These are phyloP conservation scores for Globodera rostochiensis DNA, from an alignment of 1,140 invertebrate genomes.

Conservation along the genomic window DNA sequence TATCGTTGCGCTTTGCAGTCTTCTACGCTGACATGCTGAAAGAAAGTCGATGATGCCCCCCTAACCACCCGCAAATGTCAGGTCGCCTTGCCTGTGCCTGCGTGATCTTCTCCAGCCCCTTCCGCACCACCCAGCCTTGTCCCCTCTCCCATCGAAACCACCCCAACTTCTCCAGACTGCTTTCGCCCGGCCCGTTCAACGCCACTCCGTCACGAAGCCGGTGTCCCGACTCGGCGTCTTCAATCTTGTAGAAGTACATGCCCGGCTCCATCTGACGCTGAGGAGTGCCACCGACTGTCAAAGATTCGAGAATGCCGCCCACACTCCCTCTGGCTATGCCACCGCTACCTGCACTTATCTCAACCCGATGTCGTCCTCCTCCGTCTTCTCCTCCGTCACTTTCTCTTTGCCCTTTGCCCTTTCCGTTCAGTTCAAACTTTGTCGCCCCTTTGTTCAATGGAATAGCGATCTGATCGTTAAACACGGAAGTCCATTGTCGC, in stretches of 20 bases:
- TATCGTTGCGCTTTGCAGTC: slow-evolving; percentile 60
- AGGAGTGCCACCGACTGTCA: slow-evolving; percentile 41
- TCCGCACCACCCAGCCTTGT: slow-evolving; percentile 45
- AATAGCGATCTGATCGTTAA: slow-evolving; percentile 47
- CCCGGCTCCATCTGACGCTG: slow-evolving; percentile 52
- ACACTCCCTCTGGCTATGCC: background rate
- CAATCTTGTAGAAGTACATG: slow-evolving; percentile 53
- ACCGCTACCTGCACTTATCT: slow-evolving; percentile 20
- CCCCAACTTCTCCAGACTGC: slow-evolving; percentile 52
- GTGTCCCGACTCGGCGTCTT: background rate
- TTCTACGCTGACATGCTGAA: slow-evolving; percentile 50
- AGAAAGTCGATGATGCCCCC: background rate
- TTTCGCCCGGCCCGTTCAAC: slow-evolving; percentile 51
- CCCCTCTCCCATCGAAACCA: slow-evolving; percentile 50
- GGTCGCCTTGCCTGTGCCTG: slow-evolving; percentile 45
- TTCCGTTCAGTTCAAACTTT: slow-evolving; percentile 55
- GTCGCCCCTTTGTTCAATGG: slow-evolving; percentile 53
- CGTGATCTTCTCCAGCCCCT: slow-evolving; percentile 53
- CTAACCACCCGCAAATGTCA: background rate
- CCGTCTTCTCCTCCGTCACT: background rate
- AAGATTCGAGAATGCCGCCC: background rate
- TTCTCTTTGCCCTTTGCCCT: background rate
- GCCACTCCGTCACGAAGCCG: slow-evolving; percentile 37
- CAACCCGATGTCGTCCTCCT: slow-evolving; percentile 12
- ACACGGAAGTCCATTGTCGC: slow-evolving; percentile 32